Evolutionary conservation across 2,888 invertebrate species (phyloP).

Genomic region (Cephus nigrinus): DNA sequence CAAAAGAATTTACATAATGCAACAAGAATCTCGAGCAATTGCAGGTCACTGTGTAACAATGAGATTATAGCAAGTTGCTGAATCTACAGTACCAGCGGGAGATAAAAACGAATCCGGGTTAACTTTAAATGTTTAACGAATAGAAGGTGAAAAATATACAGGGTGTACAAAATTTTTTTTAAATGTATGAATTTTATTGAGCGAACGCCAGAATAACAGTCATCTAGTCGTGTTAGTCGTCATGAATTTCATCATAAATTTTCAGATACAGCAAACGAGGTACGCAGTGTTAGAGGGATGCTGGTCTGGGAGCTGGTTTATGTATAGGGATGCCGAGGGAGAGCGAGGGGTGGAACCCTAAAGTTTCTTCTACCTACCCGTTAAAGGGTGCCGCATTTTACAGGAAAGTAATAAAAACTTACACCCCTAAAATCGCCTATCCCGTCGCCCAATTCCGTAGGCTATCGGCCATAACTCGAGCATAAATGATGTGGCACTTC

Average conservation of each 20-base stretch:
- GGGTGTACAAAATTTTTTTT: no score
- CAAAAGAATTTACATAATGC: neutral
- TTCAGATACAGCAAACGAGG: neutral
- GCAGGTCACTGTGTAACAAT: neutral
- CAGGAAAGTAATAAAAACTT: slow-evolving; percentile 1
- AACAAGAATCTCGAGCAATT: neutral
- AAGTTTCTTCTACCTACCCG: neutral
- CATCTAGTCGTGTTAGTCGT: neutral
- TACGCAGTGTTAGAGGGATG: neutral
- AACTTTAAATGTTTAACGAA: neutral
- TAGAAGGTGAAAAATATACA: neutral
- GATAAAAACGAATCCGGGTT: neutral
- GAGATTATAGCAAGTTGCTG: neutral
- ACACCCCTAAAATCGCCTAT: neutral
- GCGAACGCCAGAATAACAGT: neutral
- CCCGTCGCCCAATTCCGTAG: neutral
- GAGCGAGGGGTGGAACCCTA: neutral
- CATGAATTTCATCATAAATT: neutral
- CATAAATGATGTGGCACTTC: neutral
- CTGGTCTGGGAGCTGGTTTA: neutral
- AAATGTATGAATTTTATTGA: neutral
- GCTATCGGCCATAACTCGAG: neutral
- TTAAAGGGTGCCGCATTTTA: neutral
- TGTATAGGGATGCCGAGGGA: neutral
- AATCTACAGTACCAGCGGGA: neutral